Evolutionary conservation across 2,113 vertebrate species (phyloP), one percentile per base, ranked within the genome.

Genomic region (Carassius carassius): DNA sequence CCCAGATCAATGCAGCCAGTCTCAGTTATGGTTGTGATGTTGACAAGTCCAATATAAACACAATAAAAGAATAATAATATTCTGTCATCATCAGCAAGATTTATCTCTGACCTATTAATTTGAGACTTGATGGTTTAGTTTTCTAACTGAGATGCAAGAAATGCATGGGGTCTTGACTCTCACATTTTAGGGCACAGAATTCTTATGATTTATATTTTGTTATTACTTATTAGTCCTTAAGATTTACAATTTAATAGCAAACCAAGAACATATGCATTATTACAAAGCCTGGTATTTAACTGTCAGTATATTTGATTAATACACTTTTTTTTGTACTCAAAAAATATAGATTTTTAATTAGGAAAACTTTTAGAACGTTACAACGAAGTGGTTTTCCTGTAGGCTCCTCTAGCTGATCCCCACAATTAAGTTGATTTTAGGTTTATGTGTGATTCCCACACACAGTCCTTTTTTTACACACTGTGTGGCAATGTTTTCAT

Each of bases 401-500:
- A 29, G 5, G 62, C 25, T 16, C 25, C 25, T 16, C 62, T 16
- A 2, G 13, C 25, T 14, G 5, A 16, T 65, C 6, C 25, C 13
- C 62, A 65, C 25, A 65, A 65, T 29, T 14, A 56, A 32, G 47
- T 74, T 62, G 5, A 16, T n/a, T 41, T 56, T 17, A 51, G 49
- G 19, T 70, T 70, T 35, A 11, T 4, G 3, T 62, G 56, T 12
- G 3, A 35, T 69, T 67, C 29, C 82, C 87, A 88, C 87, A 88
- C 83, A 80, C 87, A 79, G 54, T 14, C 16, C 29, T 29, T 5
- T 51, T 51, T 70, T 83, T 32, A 49, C 44, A 67, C 25, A 84
- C 87, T 87, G 87, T 90, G 90, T 86, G 83, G 85, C 54, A 83
- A 3, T 81, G 84, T 80, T 86, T 86, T 86, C 85, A 86, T 86